Percentiles rank a stretch among this genome's conserved stretches.
Conservation (phyloP, 2,888 invertebrate species). For the Lutraria lutraria region DNA sequence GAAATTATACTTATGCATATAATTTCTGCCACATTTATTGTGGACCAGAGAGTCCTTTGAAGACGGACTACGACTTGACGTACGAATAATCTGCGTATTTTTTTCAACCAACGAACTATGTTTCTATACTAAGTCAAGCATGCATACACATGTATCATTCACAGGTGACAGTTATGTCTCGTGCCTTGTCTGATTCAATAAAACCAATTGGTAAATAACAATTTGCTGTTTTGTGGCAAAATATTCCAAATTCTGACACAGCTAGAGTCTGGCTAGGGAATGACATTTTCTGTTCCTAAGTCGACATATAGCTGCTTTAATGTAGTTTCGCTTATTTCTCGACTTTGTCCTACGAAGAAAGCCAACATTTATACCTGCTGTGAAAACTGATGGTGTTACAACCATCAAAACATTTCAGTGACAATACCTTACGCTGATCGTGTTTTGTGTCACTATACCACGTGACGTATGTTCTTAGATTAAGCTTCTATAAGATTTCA, state of each 20-base stretch:
- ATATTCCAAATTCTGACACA: neutral
- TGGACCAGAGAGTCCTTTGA: too few species aligned
- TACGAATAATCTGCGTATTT: neutral
- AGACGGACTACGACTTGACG: too few species aligned
- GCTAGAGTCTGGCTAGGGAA: neutral
- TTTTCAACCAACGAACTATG: slow-evolving; percentile 9
- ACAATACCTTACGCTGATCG: slow-evolving; percentile 9
- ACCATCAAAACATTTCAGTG: slow-evolving; percentile 32
- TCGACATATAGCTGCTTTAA: slow-evolving; percentile 43
- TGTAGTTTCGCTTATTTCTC: slow-evolving; percentile 40
- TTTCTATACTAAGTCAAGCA: neutral
- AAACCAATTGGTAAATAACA: slow-evolving; percentile 25
- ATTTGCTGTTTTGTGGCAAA: slow-evolving; percentile 7
- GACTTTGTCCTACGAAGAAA: neutral
- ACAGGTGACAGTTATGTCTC: slow-evolving; percentile 29
- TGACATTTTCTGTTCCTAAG: slow-evolving; percentile 7
- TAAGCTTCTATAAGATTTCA: too few species aligned
- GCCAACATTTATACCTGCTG: slow-evolving; percentile 30
- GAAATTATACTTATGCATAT: too few species aligned
- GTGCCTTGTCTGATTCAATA: slow-evolving; percentile 12
- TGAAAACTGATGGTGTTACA: slow-evolving; percentile 33
- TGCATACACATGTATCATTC: slow-evolving; percentile 11
- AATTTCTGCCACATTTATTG: too few species aligned
- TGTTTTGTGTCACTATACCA: slow-evolving; percentile 5
- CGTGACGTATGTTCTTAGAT: too few species aligned